Evolutionary conservation across 2,797 vertebrate genomes (phyloP).

Genomic region (Chromis chromis): DNA sequence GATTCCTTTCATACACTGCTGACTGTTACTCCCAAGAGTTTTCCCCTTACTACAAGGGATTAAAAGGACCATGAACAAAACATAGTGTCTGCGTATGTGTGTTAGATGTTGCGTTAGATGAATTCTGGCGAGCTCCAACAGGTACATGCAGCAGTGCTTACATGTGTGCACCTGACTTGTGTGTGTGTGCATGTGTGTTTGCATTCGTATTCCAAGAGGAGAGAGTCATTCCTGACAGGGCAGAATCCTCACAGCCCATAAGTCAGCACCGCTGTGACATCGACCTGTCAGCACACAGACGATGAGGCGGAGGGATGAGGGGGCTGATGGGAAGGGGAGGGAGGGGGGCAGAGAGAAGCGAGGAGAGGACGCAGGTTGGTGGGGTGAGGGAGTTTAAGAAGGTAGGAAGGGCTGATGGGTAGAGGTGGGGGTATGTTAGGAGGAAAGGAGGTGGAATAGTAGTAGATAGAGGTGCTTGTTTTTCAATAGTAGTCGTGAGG

Average conservation of each 20-base stretch:
- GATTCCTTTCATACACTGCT: constrained; percentile 31
- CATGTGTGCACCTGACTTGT: constrained; percentile 62
- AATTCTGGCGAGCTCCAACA: constrained; percentile 60
- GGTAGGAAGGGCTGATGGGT: constrained; percentile 54
- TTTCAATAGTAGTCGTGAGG: constrained; percentile 15
- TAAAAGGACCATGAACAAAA: constrained; percentile 30
- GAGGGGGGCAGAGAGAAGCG: constrained; percentile 71
- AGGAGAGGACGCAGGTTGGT: constrained; percentile 26
- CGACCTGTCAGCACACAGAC: constrained; percentile 88
- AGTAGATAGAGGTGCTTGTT: constrained; percentile 29
- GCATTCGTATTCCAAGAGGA: constrained; percentile 74
- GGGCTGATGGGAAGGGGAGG: constrained; percentile 66
- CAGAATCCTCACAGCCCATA: constrained; percentile 92
- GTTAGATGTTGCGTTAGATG: constrained; percentile 32
- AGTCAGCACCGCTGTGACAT: constrained; percentile 89
- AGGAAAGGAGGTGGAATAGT: constrained; percentile 30
- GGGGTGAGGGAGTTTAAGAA: constrained; percentile 66
- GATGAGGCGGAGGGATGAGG: constrained; percentile 81
- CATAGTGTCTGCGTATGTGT: background rate
- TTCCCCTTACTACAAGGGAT: constrained; percentile 14
- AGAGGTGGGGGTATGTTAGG: constrained; percentile 60
- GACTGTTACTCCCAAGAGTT: background rate
- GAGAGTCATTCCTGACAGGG: constrained; percentile 86
- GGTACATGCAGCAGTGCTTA: constrained; percentile 58
- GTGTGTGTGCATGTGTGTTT: constrained; percentile 40